Percentiles rank a stretch among this genome's conserved stretches.
These are phyloP conservation scores for Leptinotarsa undecemlineata DNA, from an alignment of 1,140 invertebrate genomes.

Conservation along the genomic window DNA sequence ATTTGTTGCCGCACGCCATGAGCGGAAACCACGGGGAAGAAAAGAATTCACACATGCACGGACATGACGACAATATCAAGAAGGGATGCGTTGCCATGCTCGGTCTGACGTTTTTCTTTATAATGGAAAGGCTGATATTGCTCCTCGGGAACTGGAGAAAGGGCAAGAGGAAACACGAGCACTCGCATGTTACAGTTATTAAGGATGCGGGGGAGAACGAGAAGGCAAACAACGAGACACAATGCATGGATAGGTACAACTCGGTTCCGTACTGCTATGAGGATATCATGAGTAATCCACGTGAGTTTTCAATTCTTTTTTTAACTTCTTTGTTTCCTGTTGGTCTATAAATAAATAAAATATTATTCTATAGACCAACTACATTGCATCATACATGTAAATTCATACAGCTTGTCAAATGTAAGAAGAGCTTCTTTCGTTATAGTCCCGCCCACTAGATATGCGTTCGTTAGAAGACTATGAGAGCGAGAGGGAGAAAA, in stretches of 20 bases:
- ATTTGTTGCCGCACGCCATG: conserved; percentile 88
- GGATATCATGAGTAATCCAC: conserved; percentile 60
- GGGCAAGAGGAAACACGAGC: conserved; percentile 61
- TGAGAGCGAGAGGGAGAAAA: too few species aligned
- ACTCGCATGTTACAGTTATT: conserved; percentile 44
- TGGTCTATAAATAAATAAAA: too few species aligned
- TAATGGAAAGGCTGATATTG: conserved; percentile 80
- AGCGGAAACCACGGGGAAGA: conserved; percentile 42
- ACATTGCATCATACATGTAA: too few species aligned
- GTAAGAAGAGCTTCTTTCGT: too few species aligned
- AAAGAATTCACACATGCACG: conserved; percentile 43
- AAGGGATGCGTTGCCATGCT: conserved; percentile 80
- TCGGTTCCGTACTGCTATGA: conserved; percentile 84
- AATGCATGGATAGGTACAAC: conserved; percentile 83
- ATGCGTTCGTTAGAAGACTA: too few species aligned
- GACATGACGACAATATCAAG: conserved; percentile 73
- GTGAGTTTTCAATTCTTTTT: conserved; percentile 37
- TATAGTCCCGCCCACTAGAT: too few species aligned
- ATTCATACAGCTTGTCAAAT: too few species aligned
- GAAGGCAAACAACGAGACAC: conserved; percentile 61
- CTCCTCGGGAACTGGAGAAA: conserved; percentile 81
- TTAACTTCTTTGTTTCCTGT: too few species aligned
- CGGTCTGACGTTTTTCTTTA: conserved; percentile 86
- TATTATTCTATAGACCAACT: too few species aligned
- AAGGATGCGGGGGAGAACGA: conserved; percentile 36